A percentile compares a stretch with the other conserved stretches of the same genome.
phyloP scores from a whole-genome alignment of 1,140 invertebrate genomes.

The Glossosoma conforme region DNA sequence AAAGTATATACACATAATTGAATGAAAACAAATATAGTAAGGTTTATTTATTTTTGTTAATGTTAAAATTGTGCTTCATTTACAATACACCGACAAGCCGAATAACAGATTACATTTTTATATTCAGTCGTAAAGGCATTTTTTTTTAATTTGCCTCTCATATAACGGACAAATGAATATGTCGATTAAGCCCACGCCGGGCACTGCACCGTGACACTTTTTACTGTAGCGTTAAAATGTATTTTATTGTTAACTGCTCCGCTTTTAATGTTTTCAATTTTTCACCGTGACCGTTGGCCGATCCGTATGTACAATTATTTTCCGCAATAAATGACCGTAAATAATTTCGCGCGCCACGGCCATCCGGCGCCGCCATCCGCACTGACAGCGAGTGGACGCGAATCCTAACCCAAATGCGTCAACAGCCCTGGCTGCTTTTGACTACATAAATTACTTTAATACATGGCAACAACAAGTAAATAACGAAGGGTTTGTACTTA shows the following conservation, averaged over 20 bases:
- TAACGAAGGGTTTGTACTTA: no score
- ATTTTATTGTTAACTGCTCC: slow-evolving; percentile 20
- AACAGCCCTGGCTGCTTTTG: slow-evolving; percentile 5
- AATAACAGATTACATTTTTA: no score
- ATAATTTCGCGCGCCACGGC: slow-evolving; percentile 24
- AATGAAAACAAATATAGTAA: background rate
- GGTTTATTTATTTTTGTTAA: background rate
- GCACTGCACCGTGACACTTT: no score
- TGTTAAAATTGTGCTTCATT: background rate
- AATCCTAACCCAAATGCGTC: slow-evolving; percentile 14
- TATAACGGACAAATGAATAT: no score
- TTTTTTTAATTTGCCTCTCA: no score
- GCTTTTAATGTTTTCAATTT: slow-evolving; percentile 27
- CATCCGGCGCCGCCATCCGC: slow-evolving; percentile 20
- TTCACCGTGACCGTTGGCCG: slow-evolving; percentile 12
- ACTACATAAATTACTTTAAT: no score
- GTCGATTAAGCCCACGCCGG: no score
- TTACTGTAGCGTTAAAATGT: slow-evolving; percentile 16
- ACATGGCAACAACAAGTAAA: no score
- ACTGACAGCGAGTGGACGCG: slow-evolving; percentile 15
- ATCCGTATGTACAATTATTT: slow-evolving; percentile 13
- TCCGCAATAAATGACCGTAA: slow-evolving; percentile 27
- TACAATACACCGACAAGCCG: no score
- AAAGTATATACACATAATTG: no score
- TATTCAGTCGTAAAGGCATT: no score